Evolutionary conservation across 2,797 vertebrate species (phyloP), one percentile per base, ranked within the genome.

Genomic region (Rhodeus uyekii): DNA sequence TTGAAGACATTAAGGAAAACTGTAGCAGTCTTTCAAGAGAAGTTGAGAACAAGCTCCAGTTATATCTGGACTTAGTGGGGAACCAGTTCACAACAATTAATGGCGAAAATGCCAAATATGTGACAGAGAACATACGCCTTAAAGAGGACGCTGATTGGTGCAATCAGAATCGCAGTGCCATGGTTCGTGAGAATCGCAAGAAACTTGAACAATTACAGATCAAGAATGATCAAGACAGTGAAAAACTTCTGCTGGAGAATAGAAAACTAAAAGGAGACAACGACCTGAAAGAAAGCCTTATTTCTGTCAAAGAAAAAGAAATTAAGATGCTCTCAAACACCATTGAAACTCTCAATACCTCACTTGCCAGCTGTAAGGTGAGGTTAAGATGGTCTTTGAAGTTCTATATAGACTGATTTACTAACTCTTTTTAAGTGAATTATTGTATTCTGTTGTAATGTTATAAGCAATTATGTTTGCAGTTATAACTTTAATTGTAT

Each of bases 1-100:
- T 95, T 27, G 92, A 94, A 78, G 90, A 93, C 85, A 95, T 95
- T 82, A 92, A 88, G n/a, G 87, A 38, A 73, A 95, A 94, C 72
- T 96, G 95, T 88, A 92, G 91, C 87, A 93, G 86, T 76, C 83
- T 96, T 72, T 94, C 93, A 61, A 87, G 75, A 36, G 92, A 94
- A 1, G 91, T 95, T 63, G 93, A 92, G 83, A 89, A 91, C 81
- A 93, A 87, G 82, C 90, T 95, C 38, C 94, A 96, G 87, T 27
- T 1, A 4, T 94, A 95, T 86, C 88, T 96, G 85, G 44, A 92
- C 39, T 81, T 0, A 0, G 87, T 96, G 22, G 94, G 93, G 1
- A 53, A 74, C 3, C 80, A 91, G 65, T 85, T 96, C 72, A 87
- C 91, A 0, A 22, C 18, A 29, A 93, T 90, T 68, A 81, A 92